Evolutionary conservation across 1,140 invertebrate species (phyloP).

Genomic region (Nasonia vitripennis): DNA sequence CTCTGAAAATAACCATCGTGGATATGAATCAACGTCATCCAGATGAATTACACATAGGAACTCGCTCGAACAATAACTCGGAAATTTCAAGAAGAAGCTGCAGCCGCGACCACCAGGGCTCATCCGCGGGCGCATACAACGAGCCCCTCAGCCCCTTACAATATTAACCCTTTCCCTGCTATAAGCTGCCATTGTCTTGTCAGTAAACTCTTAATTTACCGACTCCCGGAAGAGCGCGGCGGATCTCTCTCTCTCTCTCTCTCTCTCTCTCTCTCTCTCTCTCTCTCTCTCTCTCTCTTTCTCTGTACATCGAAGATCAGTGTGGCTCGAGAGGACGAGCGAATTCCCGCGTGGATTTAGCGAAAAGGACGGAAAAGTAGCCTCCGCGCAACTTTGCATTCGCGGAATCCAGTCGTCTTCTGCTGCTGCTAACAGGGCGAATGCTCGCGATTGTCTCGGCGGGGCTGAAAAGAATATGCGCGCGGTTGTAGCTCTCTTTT

Average conservation of each 20-base stretch:
- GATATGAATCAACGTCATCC: too few species aligned
- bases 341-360: neutral
- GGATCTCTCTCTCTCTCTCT: too few species aligned
- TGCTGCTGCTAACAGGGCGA: conserved; percentile 19
- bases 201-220: conserved; percentile 39
- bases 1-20: too few species aligned
- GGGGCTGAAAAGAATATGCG: neutral
- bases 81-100: neutral
- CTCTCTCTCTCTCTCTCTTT: neutral
- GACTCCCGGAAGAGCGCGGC: conserved; percentile 1
- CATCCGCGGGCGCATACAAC: neutral
- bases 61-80: conserved; percentile 12
- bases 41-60: too few species aligned
- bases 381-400: conserved; percentile 4
- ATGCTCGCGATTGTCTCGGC: conserved; percentile 21
- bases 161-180: neutral
- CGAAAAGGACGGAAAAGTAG: neutral
- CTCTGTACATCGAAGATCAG: neutral
- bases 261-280: too few species aligned
- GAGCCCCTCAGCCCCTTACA: neutral
- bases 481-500: neutral
- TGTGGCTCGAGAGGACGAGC: neutral
- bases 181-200: conserved; percentile 16
- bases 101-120: neutral
- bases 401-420: neutral